phyloP scores from a whole-genome alignment of 2,888 invertebrate genomes.

The Nomada ferruginata region DNA sequence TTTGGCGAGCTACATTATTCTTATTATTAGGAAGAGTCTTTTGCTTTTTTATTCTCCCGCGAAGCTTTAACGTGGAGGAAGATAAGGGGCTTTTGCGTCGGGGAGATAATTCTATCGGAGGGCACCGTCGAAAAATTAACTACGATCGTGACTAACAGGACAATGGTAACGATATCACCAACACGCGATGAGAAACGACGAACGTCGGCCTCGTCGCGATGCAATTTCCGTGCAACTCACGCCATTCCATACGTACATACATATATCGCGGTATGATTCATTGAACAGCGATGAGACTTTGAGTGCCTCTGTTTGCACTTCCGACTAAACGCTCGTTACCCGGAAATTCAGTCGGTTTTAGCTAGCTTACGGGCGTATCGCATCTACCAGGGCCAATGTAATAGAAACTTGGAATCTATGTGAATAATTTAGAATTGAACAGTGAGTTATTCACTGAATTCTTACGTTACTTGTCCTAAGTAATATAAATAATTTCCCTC shows the following conservation, averaged over 20 bases:
- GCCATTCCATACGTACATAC: background rate
- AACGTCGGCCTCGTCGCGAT: conserved; percentile 25
- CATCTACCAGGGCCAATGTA: background rate
- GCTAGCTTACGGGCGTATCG: background rate
- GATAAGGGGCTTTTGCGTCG: background rate
- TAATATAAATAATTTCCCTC: too few relatives aligned
- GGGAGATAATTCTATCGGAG: background rate
- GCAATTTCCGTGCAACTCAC: conserved; percentile 31
- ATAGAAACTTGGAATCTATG: too few relatives aligned
- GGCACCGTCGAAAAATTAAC: background rate
- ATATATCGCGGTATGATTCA: conserved; percentile 46
- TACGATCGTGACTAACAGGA: background rate
- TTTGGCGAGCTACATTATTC: too few relatives aligned
- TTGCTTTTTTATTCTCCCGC: too few relatives aligned
- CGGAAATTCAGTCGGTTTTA: conserved; percentile 33
- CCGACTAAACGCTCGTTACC: conserved; percentile 41
- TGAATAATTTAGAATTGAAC: background rate
- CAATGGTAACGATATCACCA: background rate
- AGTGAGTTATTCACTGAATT: too few relatives aligned
- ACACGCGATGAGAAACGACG: background rate
- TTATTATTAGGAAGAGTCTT: too few relatives aligned
- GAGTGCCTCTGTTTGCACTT: conserved; percentile 34
- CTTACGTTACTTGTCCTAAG: too few relatives aligned
- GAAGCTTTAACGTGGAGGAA: background rate
- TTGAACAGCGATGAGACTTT: conserved; percentile 40